Percentiles rank a stretch among this genome's conserved stretches.
phyloP scores from a whole-genome alignment of 2,113 vertebrate species.

The Tyto alba region DNA sequence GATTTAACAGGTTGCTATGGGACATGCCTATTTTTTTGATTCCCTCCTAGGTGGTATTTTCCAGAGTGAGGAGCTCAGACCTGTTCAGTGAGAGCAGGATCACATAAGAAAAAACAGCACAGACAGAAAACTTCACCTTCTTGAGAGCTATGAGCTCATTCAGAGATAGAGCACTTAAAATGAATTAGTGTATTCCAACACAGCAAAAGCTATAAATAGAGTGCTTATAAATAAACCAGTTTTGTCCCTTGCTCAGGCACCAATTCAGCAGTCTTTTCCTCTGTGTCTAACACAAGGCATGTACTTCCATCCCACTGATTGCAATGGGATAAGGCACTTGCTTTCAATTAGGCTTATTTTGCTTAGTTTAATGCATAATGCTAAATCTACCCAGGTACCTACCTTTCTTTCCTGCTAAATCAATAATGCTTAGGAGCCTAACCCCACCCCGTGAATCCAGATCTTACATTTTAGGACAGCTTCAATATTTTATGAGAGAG shows the following conservation, averaged over 20 bases:
- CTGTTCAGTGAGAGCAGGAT: background rate
- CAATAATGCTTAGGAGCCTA: background rate
- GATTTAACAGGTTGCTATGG: background rate
- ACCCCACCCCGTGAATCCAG: background rate
- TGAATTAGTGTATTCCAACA: slow-evolving; percentile 61
- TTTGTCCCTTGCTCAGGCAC: slow-evolving; percentile 37
- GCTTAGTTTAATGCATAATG: slow-evolving; percentile 1
- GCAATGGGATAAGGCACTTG: background rate
- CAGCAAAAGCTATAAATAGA: slow-evolving; percentile 60
- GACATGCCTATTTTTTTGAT: background rate
- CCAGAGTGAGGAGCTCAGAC: background rate
- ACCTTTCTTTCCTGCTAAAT: background rate
- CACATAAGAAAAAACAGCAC: background rate
- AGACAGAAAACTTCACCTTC: slow-evolving; percentile 7
- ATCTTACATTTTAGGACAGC: background rate
- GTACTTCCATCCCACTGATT: background rate
- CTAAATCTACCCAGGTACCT: background rate
- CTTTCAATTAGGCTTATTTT: background rate
- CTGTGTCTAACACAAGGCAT: background rate
- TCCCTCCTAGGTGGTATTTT: background rate
- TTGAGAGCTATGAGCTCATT: slow-evolving; percentile 28
- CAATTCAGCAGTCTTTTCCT: slow-evolving; percentile 30
- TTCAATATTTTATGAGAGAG: slow-evolving; percentile 4
- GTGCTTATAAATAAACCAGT: slow-evolving; percentile 60
- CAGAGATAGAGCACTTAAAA: slow-evolving; percentile 52